Percentiles rank a stretch among this genome's conserved stretches.
phyloP scores from a whole-genome alignment of 2,888 invertebrate species.

The Smittia sp. region DNA sequence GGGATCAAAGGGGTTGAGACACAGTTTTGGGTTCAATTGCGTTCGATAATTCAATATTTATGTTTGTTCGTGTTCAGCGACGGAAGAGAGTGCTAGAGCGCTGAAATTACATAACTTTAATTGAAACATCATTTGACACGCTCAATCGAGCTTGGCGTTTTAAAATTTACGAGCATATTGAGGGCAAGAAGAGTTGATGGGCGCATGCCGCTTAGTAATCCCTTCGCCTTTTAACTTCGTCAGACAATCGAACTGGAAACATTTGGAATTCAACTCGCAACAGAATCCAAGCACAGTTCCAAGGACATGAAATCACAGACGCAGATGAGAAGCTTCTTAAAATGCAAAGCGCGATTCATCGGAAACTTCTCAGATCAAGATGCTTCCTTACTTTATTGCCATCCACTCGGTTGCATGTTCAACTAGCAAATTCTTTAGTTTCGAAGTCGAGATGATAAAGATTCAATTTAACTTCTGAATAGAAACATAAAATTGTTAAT shows the following conservation, averaged over 20 bases:
- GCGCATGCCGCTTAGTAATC: background rate
- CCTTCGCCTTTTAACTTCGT: background rate
- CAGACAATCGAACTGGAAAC: background rate
- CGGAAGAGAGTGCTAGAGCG: slow-evolving; percentile 4
- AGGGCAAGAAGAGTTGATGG: background rate
- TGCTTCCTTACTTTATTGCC: background rate
- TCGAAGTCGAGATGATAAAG: slow-evolving; percentile 24
- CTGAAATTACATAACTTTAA: slow-evolving; percentile 38
- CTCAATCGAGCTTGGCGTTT: slow-evolving; percentile 34
- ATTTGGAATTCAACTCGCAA: background rate
- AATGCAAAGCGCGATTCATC: slow-evolving; percentile 26
- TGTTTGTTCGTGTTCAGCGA: slow-evolving; percentile 31
- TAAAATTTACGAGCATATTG: slow-evolving; percentile 37
- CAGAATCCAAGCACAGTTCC: slow-evolving; percentile 7
- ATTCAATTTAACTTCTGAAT: slow-evolving; percentile 41
- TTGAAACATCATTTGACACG: slow-evolving; percentile 40
- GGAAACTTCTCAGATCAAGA: background rate
- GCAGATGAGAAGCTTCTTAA: slow-evolving; percentile 13
- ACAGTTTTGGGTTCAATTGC: slow-evolving; percentile 25
- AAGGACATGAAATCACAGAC: slow-evolving; percentile 37
- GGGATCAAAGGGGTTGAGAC: slow-evolving; percentile 25
- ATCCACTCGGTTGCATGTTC: slow-evolving; percentile 29
- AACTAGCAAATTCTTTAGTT: slow-evolving; percentile 34
- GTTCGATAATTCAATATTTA: slow-evolving; percentile 40
- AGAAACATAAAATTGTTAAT: slow-evolving; percentile 29